Base-by-base conservation (phyloP, 2,113 vertebrate species). In the Osmerus mordax region DNA sequence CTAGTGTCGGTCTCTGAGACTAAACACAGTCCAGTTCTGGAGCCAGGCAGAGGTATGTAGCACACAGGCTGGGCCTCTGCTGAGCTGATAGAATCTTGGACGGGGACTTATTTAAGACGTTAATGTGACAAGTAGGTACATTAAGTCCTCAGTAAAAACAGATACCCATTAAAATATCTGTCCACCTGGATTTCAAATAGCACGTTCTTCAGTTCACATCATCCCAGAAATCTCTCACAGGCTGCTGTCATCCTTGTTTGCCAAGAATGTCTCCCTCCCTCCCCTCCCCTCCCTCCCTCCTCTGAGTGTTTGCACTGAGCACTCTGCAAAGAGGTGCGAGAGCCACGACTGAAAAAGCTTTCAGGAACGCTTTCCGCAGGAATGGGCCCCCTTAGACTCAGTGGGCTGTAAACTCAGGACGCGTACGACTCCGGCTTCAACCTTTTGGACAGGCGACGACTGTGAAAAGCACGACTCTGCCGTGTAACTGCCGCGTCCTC, bases 21-120 rank as follows among this genome's bases (percentile, higher is more conserved):
- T 15, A 89, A 88, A 69, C 86, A 72, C 75, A 89, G 82, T 71
- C 86, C 83, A 14, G 73, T 75, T 61, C 67, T 84, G 80, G 84
- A 85, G 77, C 78, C 83, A 14, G 77, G 75, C 66, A 85, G 77
- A 88, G 88, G 87, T 89, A 84, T 23, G 84, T 82, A 69, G 65
- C 58, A 19, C 16, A 23, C 55, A 47, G 53, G 3, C 36, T 56
- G 51, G 11, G 53, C 52, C 36, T 21, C 14, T 18, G 52, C 18
- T 21, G 16, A 47, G 41, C 9, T 12, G 2, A 11, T 47, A 47
- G 41, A 47, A 47, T 47, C 41, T 47, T 47, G 7, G 41, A 7
- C 41, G 12, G 41, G 41, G 41, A 12, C 41, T 47, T 47, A 47
- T 12, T 47, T 47, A 12, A 47, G 41, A 47, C 41, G 41, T 47